These are phyloP conservation scores for Acrocephalus arundinaceus DNA, from an alignment of 2,113 vertebrate species.

Conservation along the genomic window DNA sequence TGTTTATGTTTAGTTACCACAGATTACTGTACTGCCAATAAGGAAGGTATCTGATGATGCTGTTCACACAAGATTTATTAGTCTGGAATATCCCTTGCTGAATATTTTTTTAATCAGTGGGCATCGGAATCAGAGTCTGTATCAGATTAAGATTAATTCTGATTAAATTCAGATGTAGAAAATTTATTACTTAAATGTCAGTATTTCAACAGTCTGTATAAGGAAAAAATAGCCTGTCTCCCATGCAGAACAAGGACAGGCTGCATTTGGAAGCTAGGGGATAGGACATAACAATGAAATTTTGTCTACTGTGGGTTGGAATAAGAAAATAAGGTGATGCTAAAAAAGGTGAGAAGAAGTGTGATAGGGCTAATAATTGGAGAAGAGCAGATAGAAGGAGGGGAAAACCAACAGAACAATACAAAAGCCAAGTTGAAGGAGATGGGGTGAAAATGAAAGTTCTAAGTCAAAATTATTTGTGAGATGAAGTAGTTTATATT, in stretches of 20 bases:
- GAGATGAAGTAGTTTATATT: background rate
- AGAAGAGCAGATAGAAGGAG: background rate
- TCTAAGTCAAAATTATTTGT: background rate
- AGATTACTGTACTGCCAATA: background rate
- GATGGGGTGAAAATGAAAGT: background rate
- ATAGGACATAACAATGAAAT: background rate
- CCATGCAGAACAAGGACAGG: background rate
- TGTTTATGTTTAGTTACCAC: background rate
- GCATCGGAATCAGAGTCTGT: background rate
- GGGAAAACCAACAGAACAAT: background rate
- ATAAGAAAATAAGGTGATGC: background rate
- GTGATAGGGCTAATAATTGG: background rate
- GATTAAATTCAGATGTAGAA: background rate
- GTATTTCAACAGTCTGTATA: background rate
- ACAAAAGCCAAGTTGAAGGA: background rate
- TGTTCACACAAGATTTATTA: background rate
- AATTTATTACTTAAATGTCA: background rate
- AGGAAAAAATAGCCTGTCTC: background rate
- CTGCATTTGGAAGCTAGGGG: background rate
- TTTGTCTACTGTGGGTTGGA: background rate
- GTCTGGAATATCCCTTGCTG: background rate
- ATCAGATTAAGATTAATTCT: background rate
- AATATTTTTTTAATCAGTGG: background rate
- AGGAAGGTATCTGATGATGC: background rate
- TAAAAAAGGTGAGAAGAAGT: background rate